These are phyloP conservation scores for Puntigrus tetrazona DNA, from an alignment of 2,113 vertebrate genomes.

Conservation along the genomic window DNA sequence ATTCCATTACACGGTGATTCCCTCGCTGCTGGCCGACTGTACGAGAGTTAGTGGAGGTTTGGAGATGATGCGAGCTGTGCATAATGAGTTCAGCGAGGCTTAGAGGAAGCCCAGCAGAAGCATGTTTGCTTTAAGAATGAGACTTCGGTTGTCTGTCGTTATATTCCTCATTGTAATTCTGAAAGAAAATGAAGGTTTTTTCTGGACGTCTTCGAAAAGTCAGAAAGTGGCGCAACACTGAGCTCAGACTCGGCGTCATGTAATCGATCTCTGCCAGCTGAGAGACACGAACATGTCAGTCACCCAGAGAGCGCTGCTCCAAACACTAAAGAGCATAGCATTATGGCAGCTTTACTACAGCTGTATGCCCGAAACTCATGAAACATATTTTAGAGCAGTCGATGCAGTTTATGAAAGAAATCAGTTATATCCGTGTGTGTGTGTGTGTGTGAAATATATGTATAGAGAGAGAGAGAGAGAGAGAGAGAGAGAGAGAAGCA, in stretches of 20 bases:
- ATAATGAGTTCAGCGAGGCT: slow-evolving; percentile 41
- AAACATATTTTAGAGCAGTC: no score
- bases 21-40: slow-evolving; percentile 38
- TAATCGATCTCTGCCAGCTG: not conserved
- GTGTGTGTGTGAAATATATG: no score
- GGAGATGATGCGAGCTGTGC: slow-evolving; percentile 32
- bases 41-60: slow-evolving; percentile 2
- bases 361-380: no score
- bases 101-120: slow-evolving; percentile 29
- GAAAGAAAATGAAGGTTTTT: not conserved
- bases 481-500: no score
- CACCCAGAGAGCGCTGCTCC: not conserved
- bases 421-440: no score
- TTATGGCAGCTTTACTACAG: no score
- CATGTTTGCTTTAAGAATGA: slow-evolving; percentile 45
- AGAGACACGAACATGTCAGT: not conserved
- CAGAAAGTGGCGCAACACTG: not conserved
- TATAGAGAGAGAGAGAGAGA: no score
- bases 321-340: no score
- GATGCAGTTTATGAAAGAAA: no score
- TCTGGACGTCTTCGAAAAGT: not conserved
- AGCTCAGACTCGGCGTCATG: not conserved
- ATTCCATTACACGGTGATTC: slow-evolving; percentile 64
- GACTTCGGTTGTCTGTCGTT: not conserved
- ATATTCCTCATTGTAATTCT: not conserved